Evolutionary conservation across 2,113 vertebrate species (phyloP).

Genomic region (Dipodomys ordii): DNA sequence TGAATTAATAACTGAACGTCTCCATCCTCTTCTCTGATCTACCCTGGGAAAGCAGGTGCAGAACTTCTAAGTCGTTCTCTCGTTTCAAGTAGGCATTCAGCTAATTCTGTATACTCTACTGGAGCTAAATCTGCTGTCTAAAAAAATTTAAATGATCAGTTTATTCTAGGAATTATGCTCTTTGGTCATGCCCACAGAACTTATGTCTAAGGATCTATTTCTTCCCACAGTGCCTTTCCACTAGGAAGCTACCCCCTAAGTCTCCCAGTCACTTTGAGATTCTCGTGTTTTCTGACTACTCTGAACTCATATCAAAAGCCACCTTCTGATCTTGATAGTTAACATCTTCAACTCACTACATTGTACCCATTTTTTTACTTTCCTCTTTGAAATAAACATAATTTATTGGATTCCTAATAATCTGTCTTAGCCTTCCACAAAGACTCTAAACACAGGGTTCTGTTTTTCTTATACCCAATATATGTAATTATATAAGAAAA

Average conservation of each 20-base stretch:
- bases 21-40: neutral
- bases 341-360: neutral
- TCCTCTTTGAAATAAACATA: neutral
- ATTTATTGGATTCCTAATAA: neutral
- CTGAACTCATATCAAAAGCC: neutral
- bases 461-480: neutral
- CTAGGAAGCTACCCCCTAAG: neutral
- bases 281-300: neutral
- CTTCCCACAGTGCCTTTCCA: neutral
- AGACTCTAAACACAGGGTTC: neutral
- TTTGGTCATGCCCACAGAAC: neutral
- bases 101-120: neutral
- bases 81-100: neutral
- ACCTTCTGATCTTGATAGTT: neutral
- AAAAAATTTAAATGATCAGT: conserved; percentile 4
- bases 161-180: neutral
- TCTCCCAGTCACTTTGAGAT: neutral
- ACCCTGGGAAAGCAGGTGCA: neutral
- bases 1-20: neutral
- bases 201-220: neutral
- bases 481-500: neutral
- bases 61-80: neutral
- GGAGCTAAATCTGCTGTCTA: neutral
- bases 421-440: neutral
- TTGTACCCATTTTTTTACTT: neutral